These are phyloP conservation scores for Rhaphigaster nebulosa DNA, from an alignment of 2,888 invertebrate genomes.

Conservation along the genomic window DNA sequence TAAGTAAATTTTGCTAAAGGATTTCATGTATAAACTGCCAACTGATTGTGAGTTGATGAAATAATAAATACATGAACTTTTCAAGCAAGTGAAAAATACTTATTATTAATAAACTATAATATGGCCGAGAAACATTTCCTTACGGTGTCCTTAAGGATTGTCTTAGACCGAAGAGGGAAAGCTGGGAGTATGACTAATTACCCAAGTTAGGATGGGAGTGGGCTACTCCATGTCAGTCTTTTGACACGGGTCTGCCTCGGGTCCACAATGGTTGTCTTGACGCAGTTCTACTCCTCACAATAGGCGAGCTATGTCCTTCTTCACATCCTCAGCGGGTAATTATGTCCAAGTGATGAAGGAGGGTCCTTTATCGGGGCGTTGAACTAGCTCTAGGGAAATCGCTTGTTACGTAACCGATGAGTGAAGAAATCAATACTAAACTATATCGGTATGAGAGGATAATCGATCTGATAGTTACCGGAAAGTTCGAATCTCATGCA, in stretches of 20 bases:
- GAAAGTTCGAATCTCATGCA: no score
- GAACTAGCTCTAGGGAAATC: neutral
- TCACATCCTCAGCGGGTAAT: neutral
- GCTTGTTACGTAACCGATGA: neutral
- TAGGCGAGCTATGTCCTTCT: neutral
- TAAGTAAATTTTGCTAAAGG: no score
- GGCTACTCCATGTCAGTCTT: constrained; percentile 3
- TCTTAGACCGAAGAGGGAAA: neutral
- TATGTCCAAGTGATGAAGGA: neutral
- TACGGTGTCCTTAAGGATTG: neutral
- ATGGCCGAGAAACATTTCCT: neutral
- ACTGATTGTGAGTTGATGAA: no score
- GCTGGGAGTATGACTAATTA: neutral
- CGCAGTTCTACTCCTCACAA: neutral
- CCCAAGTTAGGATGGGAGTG: neutral
- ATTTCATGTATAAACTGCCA: no score
- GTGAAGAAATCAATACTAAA: neutral
- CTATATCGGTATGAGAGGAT: neutral
- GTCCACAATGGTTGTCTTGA: neutral
- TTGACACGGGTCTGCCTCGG: neutral
- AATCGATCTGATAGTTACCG: no score
- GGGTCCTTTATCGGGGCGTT: neutral
- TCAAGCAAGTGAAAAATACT: neutral
- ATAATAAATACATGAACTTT: no score
- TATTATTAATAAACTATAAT: neutral